Base-by-base conservation (phyloP, 2,888 invertebrate genomes). In the Selenia dentaria region DNA sequence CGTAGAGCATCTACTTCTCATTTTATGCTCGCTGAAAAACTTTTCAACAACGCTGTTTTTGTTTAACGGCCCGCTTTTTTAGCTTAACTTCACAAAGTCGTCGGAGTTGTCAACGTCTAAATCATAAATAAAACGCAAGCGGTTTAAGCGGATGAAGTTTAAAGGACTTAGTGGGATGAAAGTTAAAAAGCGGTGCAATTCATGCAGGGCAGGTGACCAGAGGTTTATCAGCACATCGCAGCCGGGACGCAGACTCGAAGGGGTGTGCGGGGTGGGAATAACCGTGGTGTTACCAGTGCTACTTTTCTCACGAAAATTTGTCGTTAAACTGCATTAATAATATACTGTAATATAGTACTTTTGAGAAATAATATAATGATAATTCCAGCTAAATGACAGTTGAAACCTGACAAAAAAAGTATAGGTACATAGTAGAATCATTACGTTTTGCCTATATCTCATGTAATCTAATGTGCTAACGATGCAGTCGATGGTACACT, bases 101-200 rank as follows among this genome's bases (percentile, higher is more conserved):
- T 68, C 67, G 74, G 75, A 76, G 74, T 75, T 79, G 82, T 83
- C 81, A 77, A 73, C 76, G 71, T 74, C 76, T 79, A 79, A 83
- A 83, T 82, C 83, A 80, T 86, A 84, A 85, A 85, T 86, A 83
- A 85, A 84, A 74, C 70, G 78, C 71, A 74, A 72, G 69, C 74
- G 78, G 67, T 82, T 76, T 78, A 81, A 78, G 79, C 77, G 83
- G 83, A 80, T 80, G 76, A 85, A 87, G 82, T 87, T 87, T 83
- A 81, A 78, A 79, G 79, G 82, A 82, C 79, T 84, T 82, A 81
- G 80, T 67, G 72, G 77, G 79, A 78, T 81, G 79, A 81, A 82
- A 86, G 87, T 87, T 89, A 88, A 89, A 90, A 89, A 88, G 88
- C 86, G 82, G 72, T 84, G 83, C 85, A 84, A 81, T 85, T 84